Evolutionary conservation across 2,888 invertebrate genomes (phyloP).

Genomic region (Ectemnius lituratus): DNA sequence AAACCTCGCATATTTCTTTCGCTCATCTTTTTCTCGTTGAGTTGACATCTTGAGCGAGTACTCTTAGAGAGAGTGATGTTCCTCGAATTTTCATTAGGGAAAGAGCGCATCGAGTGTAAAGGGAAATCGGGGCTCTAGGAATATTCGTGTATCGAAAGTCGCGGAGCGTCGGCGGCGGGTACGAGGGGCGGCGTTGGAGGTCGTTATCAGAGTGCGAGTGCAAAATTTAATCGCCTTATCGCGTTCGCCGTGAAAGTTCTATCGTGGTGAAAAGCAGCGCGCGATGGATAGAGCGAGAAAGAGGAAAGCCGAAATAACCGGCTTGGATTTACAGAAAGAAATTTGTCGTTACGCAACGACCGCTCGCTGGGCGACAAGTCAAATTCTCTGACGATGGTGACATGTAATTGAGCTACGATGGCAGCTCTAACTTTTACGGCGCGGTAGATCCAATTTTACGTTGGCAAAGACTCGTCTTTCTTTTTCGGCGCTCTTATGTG

Average conservation of each 20-base stretch:
- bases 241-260: slow-evolving; percentile 6
- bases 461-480: neutral
- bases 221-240: slow-evolving; percentile 8
- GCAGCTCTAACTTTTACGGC: neutral
- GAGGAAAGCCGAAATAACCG: slow-evolving; percentile 1
- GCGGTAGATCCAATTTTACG: neutral
- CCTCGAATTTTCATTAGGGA: neutral
- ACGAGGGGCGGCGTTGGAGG: neutral
- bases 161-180: neutral
- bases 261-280: neutral
- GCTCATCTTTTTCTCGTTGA: neutral
- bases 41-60: neutral
- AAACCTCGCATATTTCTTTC: slow-evolving; percentile 7
- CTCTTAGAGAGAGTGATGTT: neutral
- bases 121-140: neutral
- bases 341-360: neutral
- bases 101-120: neutral
- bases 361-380: neutral
- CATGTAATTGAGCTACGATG: neutral
- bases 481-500: slow-evolving; percentile 25
- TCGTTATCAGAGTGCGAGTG: slow-evolving; percentile 3
- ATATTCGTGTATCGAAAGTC: neutral
- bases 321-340: neutral
- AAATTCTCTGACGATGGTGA: neutral
- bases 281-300: neutral